These are phyloP conservation scores for Microcaecilia unicolor DNA, from an alignment of 2,797 vertebrate genomes.

Conservation along the genomic window DNA sequence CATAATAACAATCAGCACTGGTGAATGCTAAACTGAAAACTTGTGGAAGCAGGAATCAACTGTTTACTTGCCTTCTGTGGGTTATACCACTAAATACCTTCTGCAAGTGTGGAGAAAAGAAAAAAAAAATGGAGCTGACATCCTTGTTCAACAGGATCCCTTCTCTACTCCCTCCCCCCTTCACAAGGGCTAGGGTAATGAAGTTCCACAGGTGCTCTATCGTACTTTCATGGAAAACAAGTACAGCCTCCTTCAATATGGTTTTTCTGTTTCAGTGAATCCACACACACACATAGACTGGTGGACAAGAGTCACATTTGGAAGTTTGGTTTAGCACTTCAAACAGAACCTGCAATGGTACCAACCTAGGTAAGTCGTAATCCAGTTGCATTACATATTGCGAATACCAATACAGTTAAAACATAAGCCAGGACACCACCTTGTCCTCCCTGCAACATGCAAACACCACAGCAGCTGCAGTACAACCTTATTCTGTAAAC, in stretches of 20 bases:
- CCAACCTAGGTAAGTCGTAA: too few relatives aligned
- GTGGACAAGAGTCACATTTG: neutral
- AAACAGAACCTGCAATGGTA: neutral
- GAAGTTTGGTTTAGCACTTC: neutral
- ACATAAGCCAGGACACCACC: too few relatives aligned
- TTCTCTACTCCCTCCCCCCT: too few relatives aligned
- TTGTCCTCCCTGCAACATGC: too few relatives aligned
- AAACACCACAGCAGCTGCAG: too few relatives aligned
- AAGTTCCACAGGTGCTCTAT: conserved; percentile 13
- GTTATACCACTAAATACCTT: conserved; percentile 36
- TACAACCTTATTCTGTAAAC: too few relatives aligned
- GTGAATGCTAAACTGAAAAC: conserved; percentile 52
- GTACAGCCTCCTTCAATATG: conserved; percentile 17
- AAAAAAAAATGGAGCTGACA: conserved; percentile 35
- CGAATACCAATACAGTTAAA: too few relatives aligned
- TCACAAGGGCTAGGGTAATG: conserved; percentile 28
- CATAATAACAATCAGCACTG: conserved; percentile 53
- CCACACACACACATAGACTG: conserved; percentile 22
- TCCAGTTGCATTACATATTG: too few relatives aligned
- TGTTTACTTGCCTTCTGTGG: conserved; percentile 37
- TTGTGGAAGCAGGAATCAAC: conserved; percentile 38
- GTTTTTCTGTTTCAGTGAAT: conserved; percentile 33
- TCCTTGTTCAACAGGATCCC: conserved; percentile 64
- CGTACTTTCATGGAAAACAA: conserved; percentile 18
- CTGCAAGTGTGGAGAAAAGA: conserved; percentile 27